Percentiles rank a stretch among this genome's conserved stretches.
Conservation (phyloP, 1,140 invertebrate species). For the Polypedilum vanderplanki region DNA sequence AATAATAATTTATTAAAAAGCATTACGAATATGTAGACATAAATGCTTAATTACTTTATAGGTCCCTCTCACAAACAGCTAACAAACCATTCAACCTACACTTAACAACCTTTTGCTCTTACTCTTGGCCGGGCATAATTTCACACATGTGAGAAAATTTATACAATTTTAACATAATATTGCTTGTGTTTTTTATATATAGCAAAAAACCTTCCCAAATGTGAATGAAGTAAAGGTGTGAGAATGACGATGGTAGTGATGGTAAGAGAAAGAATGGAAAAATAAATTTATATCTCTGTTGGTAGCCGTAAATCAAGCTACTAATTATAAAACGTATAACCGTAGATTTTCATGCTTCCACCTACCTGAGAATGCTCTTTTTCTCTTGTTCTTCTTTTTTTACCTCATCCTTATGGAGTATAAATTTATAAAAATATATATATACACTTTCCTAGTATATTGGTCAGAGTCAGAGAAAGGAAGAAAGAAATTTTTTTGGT, state of each 20-base stretch:
- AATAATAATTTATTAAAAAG: conserved; percentile 20
- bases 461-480: neutral
- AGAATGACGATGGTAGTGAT: neutral
- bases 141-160: neutral
- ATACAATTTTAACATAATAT: too few species aligned
- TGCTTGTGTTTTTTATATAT: neutral
- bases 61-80: neutral
- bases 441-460: neutral
- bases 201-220: neutral
- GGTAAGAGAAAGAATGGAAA: neutral
- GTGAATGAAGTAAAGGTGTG: neutral
- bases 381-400: too few species aligned
- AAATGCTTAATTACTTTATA: conserved; percentile 28
- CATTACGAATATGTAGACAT: conserved; percentile 7
- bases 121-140: neutral
- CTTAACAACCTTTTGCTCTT: neutral
- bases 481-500: neutral
- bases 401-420: too few species aligned
- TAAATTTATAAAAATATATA: too few species aligned
- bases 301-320: conserved; percentile 10
- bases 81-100: neutral
- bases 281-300: conserved; percentile 20
- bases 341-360: neutral
- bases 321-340: conserved; percentile 14
- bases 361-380: neutral